Conservation (phyloP, 2,797 vertebrate genomes). For the Syncerus caffer region DNA sequence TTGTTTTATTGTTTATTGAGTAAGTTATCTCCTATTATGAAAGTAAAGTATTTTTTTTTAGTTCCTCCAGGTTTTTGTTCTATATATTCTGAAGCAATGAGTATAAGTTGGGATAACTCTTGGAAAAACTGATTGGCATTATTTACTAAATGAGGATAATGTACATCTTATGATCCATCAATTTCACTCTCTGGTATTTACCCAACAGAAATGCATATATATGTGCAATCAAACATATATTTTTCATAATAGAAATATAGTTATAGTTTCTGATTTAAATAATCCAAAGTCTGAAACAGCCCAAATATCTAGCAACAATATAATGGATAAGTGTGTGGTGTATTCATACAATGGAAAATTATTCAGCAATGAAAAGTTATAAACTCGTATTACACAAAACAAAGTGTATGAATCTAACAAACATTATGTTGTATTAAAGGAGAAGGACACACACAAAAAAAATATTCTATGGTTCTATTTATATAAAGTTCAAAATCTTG, state of each 20-base stretch:
- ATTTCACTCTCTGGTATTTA: neutral
- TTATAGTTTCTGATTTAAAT: neutral
- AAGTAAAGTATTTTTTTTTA: neutral
- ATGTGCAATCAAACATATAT: neutral
- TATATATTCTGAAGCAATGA: neutral
- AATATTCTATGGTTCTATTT: neutral
- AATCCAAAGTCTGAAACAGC: neutral
- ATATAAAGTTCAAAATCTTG: neutral
- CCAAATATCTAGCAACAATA: neutral
- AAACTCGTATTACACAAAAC: neutral
- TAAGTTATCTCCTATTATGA: neutral
- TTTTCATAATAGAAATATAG: neutral
- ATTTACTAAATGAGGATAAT: neutral
- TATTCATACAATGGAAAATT: neutral
- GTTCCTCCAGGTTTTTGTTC: neutral
- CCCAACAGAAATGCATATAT: neutral
- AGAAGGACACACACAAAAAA: neutral
- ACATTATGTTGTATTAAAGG: neutral
- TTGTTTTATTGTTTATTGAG: neutral
- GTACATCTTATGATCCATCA: neutral
- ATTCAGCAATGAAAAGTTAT: neutral
- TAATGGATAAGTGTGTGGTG: neutral
- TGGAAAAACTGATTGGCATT: neutral
- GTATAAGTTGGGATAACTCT: neutral
- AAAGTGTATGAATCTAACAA: neutral